Evolutionary conservation across 2,888 invertebrate species (phyloP), one percentile per base, ranked within the genome.

Genomic region (Nycteola revayana): DNA sequence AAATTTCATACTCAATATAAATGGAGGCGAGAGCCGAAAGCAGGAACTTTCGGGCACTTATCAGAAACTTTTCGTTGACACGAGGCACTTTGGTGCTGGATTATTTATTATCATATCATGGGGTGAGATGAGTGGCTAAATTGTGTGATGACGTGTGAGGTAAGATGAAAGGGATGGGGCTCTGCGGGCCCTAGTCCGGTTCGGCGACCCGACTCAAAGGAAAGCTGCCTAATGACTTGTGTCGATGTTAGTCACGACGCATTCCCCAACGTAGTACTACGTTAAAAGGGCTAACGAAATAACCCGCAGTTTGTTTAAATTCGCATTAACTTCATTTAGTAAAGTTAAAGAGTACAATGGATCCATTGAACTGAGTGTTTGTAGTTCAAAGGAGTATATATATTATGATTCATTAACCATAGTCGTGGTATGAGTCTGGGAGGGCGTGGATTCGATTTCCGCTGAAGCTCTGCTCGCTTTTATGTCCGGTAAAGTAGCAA

Each of bases 1-100:
- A 64, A 70, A 72, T 72, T 72, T 71, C 66, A 66, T 73, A 75
- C 71, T 73, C 68, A 75, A 74, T 74, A 74, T 74, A 75, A 75
- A 72, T 61, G 66, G 70, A 48, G 60, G 61, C 54, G 53, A 54
- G 68, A 66, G 59, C 63, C 58, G 46, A 55, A 51, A 50, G 56
- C 53, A 46, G 45, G 54, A 57, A 67, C 60, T 60, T 61, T 31
- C 44, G 45, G 57, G 52, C 64, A 64, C 66, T 74, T 70, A 66
- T 62, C 65, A 56, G 39, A 34, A 49, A 75, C 70, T 57, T 71
- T 74, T 45, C 51, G 63, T 55, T 54, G 57, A 62, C 57, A 46
- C 49, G 56, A 59, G 46, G 58, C 60, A 62, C 59, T 66, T 66
- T 58, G 59, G 55, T 51, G 49, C 46, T 58, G 49, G 60, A 66